Percentiles rank a stretch among this genome's conserved stretches.
Conservation (phyloP, 2,888 invertebrate species). For the Tipula unca region DNA sequence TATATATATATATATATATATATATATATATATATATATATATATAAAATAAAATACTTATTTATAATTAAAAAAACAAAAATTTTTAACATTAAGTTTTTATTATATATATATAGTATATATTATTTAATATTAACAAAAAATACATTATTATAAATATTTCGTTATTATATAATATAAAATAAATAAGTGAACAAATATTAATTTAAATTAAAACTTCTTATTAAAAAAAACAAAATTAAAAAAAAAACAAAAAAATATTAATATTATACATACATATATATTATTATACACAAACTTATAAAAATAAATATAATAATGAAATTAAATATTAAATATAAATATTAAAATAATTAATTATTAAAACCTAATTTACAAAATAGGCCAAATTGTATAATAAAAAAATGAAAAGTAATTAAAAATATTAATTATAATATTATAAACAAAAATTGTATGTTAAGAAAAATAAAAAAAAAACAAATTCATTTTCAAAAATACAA, state of each 20-base stretch:
- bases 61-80: background rate
- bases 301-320: background rate
- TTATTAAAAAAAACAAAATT: background rate
- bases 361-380: conserved; percentile 8
- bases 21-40: too few relatives aligned
- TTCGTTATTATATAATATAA: background rate
- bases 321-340: background rate
- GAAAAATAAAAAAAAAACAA: background rate
- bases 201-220: background rate
- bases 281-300: background rate
- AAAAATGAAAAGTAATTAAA: background rate
- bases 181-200: background rate
- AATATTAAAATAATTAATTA: background rate
- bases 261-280: background rate
- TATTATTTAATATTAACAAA: background rate
- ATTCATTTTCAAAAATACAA: background rate
- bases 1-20: too few relatives aligned
- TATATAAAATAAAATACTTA: background rate
- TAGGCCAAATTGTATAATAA: conserved; percentile 8
- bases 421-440: background rate
- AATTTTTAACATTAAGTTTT: background rate
- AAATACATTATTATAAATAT: background rate
- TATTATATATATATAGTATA: background rate
- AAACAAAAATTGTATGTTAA: background rate
- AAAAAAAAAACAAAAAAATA: background rate